These are phyloP conservation scores for Ictalurus furcatus DNA, from an alignment of 2,113 vertebrate genomes.

Conservation along the genomic window DNA sequence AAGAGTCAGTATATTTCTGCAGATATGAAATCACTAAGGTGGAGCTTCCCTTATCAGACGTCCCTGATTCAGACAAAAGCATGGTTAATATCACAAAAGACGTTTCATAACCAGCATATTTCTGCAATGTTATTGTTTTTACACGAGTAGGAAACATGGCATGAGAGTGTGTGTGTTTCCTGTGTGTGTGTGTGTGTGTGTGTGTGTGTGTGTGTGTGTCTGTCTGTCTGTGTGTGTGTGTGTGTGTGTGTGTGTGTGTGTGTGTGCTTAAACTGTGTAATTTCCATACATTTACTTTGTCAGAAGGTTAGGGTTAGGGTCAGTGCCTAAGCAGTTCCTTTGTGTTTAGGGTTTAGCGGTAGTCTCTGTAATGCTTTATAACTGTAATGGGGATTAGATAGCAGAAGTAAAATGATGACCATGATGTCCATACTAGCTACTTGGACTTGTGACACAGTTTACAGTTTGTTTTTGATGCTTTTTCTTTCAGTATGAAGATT, in stretches of 20 bases:
- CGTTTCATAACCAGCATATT: background rate
- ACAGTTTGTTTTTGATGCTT: background rate
- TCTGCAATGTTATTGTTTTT: background rate
- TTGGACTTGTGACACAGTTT: background rate
- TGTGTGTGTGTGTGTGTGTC: background rate
- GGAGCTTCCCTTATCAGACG: background rate
- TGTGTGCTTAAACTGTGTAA: background rate
- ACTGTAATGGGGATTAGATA: background rate
- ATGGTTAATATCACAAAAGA: background rate
- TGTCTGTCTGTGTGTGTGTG: background rate
- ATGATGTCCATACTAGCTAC: background rate
- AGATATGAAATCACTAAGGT: background rate
- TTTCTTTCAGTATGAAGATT: conserved; percentile 87
- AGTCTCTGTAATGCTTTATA: background rate
- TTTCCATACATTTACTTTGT: background rate
- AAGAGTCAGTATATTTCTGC: too few relatives aligned
- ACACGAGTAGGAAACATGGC: background rate
- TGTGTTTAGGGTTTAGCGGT: too few relatives aligned
- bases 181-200: background rate
- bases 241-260: background rate
- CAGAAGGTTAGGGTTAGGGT: background rate
- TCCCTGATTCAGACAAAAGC: background rate
- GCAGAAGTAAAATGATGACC: background rate
- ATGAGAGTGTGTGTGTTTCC: background rate
- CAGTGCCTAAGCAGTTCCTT: background rate